Base-by-base conservation (phyloP, 2,888 invertebrate genomes). In the Electrophaes corylata region DNA sequence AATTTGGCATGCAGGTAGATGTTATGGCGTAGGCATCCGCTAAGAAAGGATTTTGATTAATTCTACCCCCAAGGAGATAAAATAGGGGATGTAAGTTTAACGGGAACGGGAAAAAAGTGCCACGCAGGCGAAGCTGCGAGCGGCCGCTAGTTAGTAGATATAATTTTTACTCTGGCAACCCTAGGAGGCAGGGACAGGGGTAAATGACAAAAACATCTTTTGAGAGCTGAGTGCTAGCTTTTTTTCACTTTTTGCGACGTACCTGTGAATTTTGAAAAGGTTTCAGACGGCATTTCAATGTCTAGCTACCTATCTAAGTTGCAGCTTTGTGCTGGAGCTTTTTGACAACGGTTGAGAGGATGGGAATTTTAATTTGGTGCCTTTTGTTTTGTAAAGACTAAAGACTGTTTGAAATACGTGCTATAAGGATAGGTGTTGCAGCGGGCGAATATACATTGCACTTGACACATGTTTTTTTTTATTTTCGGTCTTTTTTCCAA, bases 221-320 rank as follows among this genome's bases (percentile, higher is more conserved):
- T 57, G 60, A 51, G 57, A 46, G 23, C 52, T 43, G 61, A 59
- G 64, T 59, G 57, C 18, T 44, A 53, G 55, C 43, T 52, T 16
- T 59, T 62, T 54, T 64, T 59, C 41, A 57, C 60, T 57, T 62
- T 63, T 58, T 58, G 48, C 56, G 40, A 51, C 59, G 39, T 61
- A 53, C 62, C 61, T 59, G 60, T 47, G 46, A 55, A 52, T 60
- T 64, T 57, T 57, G 39, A 60, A 66, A 61, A 58, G 58, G 48
- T 62, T 60, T 47, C 58, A 64, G 64, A 60, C 65, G 40, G 26
- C 31, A 33, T 51, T 65, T 43, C 53, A 53, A 49, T 33, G 26
- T 44, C 35, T 44, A 43, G 31, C 33, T 23, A 43, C 33, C 12
- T 14, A 44, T 12, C 14, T 35, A 16, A 16, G 37, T 16, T 19